A percentile compares a stretch with the other conserved stretches of the same genome.
Evolutionary conservation across 1,140 invertebrate species (phyloP).

Genomic region (Dreissena rostriformis): DNA sequence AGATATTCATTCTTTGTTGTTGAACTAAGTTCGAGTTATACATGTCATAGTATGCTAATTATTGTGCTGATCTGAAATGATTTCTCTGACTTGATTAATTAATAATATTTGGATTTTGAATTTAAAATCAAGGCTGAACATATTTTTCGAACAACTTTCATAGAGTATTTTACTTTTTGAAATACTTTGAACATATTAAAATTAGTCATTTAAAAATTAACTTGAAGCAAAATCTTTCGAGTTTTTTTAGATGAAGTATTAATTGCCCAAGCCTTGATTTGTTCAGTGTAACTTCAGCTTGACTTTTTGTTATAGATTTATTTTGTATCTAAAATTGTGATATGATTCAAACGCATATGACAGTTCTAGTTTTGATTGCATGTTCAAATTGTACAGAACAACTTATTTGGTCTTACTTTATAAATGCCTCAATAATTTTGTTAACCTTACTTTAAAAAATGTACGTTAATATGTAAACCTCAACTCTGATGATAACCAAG

Average conservation of each 20-base stretch:
- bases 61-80: no score
- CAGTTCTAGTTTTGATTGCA: constrained; percentile 15
- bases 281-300: constrained; percentile 30
- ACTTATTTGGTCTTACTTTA: constrained; percentile 27
- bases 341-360: constrained; percentile 31
- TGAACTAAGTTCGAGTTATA: background rate
- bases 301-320: constrained; percentile 25
- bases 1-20: constrained; percentile 7
- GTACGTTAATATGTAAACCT: background rate
- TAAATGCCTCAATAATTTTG: constrained; percentile 15
- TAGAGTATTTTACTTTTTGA: background rate
- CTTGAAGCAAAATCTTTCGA: background rate
- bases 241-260: background rate
- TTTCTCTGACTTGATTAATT: no score
- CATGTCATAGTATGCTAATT: background rate
- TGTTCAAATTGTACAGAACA: background rate
- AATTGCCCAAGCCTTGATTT: background rate
- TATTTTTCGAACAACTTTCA: background rate
- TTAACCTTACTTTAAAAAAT: constrained; percentile 7
- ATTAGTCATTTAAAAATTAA: background rate
- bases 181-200: background rate
- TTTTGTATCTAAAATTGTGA: constrained; percentile 44
- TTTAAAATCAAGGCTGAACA: background rate
- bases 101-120: background rate
- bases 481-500: background rate